A percentile compares a stretch with the other conserved stretches of the same genome.
Conservation (phyloP, 2,888 invertebrate species). For the Miltochrista miniata region DNA sequence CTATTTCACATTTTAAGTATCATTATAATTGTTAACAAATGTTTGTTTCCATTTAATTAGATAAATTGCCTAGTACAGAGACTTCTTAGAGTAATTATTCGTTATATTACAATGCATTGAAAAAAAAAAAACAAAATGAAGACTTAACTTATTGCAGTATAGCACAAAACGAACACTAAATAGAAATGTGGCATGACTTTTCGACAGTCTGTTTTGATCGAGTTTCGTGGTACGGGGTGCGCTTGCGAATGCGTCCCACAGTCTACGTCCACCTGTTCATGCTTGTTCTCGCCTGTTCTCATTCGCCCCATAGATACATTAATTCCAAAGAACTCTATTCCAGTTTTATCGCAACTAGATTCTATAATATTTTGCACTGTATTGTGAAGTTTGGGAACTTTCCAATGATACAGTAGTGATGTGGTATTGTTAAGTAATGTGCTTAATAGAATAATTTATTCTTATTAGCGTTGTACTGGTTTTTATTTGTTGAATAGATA, state of each 20-base stretch:
- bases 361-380: slow-evolving; percentile 17
- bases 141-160: too few species aligned
- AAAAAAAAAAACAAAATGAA: too few species aligned
- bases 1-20: neutral
- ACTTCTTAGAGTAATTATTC: neutral
- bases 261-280: slow-evolving; percentile 33
- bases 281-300: slow-evolving; percentile 9
- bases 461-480: slow-evolving; percentile 1
- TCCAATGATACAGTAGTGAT: slow-evolving; percentile 27
- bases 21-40: too few species aligned
- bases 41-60: too few species aligned
- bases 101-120: neutral
- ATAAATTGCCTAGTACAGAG: too few species aligned
- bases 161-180: too few species aligned
- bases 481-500: neutral
- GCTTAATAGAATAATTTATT: slow-evolving; percentile 8
- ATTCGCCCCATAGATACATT: slow-evolving; percentile 44
- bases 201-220: neutral
- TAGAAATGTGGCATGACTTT: neutral
- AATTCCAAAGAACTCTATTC: slow-evolving; percentile 34
- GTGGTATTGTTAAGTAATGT: slow-evolving; percentile 7
- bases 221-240: slow-evolving; percentile 24
- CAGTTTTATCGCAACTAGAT: slow-evolving; percentile 37
- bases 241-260: slow-evolving; percentile 33
- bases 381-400: slow-evolving; percentile 29